Evolutionary conservation across 2,113 vertebrate species (phyloP).

Genomic region (Bettongia penicillata): DNA sequence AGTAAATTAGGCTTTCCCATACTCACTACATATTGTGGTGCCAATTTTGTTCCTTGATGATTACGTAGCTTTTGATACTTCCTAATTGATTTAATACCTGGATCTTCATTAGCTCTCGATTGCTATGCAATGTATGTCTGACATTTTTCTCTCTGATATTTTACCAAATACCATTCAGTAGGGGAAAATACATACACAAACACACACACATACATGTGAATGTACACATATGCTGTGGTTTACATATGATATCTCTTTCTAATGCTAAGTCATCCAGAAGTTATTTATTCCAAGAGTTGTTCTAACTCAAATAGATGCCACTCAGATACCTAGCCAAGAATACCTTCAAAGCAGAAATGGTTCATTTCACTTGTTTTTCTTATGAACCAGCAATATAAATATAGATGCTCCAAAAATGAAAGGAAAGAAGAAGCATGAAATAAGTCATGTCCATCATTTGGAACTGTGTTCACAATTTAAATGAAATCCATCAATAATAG

Average conservation of each 20-base stretch:
- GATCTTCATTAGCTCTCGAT: conserved; percentile 92
- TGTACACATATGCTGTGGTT: conserved; percentile 57
- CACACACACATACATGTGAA: conserved; percentile 38
- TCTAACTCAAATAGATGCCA: conserved; percentile 73
- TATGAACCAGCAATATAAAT: conserved; percentile 76
- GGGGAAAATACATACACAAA: conserved; percentile 56
- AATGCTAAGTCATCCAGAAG: conserved; percentile 67
- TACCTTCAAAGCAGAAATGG: conserved; percentile 73
- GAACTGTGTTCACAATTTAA: conserved; percentile 69
- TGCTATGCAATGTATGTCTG: conserved; percentile 91
- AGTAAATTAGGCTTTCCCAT: conserved; percentile 99
- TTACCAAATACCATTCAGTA: conserved; percentile 83
- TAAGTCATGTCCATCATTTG: conserved; percentile 34
- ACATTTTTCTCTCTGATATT: conserved; percentile 87
- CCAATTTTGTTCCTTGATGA: conserved; percentile 99
- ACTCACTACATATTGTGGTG: conserved; percentile 98
- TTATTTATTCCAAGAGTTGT: conserved; percentile 59
- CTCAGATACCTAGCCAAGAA: conserved; percentile 74
- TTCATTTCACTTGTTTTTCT: conserved; percentile 80
- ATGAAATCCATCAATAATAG: conserved; percentile 74
- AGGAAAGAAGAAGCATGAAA: conserved; percentile 2
- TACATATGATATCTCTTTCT: conserved; percentile 52
- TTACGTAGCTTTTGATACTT: conserved; percentile 98
- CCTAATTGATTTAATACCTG: conserved; percentile 96
- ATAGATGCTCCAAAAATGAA: conserved; percentile 76